Conservation (phyloP, 2,797 vertebrate species). For the Galaxias olidus region DNA sequence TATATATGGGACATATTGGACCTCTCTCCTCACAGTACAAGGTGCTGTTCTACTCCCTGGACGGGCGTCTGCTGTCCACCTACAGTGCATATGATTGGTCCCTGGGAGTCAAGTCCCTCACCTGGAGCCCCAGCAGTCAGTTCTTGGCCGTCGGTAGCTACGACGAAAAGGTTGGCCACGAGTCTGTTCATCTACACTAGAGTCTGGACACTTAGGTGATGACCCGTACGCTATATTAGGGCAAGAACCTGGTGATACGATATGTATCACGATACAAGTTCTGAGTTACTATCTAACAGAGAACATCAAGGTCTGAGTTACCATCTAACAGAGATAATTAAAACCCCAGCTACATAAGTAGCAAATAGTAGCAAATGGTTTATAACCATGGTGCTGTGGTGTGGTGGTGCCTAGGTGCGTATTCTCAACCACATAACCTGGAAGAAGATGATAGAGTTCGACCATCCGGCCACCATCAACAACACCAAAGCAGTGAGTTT, state of each 20-base stretch:
- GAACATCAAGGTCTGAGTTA: too few species aligned
- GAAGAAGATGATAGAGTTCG: constrained; percentile 88
- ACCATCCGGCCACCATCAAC: constrained; percentile 78
- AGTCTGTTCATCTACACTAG: too few species aligned
- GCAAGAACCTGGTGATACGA: too few species aligned
- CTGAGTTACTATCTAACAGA: too few species aligned
- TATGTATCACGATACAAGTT: too few species aligned
- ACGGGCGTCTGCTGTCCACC: constrained; percentile 86
- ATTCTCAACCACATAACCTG: constrained; percentile 95
- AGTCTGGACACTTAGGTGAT: too few species aligned
- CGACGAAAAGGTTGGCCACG: constrained; percentile 87
- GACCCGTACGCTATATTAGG: too few species aligned
- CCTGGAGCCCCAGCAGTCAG: constrained; percentile 97
- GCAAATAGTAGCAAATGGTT: neutral
- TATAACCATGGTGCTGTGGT: constrained; percentile 1
- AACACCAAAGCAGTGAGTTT: constrained; percentile 82
- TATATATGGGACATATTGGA: too few species aligned
- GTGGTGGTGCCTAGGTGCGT: constrained; percentile 78
- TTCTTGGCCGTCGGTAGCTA: constrained; percentile 95
- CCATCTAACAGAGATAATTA: too few species aligned
- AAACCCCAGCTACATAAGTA: neutral
- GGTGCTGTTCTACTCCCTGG: constrained; percentile 90
- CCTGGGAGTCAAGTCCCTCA: constrained; percentile 85
- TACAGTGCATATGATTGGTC: constrained; percentile 94
- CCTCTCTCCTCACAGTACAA: constrained; percentile 92